These are phyloP conservation scores for Autographa gamma DNA, from an alignment of 2,888 invertebrate species.

Conservation along the genomic window DNA sequence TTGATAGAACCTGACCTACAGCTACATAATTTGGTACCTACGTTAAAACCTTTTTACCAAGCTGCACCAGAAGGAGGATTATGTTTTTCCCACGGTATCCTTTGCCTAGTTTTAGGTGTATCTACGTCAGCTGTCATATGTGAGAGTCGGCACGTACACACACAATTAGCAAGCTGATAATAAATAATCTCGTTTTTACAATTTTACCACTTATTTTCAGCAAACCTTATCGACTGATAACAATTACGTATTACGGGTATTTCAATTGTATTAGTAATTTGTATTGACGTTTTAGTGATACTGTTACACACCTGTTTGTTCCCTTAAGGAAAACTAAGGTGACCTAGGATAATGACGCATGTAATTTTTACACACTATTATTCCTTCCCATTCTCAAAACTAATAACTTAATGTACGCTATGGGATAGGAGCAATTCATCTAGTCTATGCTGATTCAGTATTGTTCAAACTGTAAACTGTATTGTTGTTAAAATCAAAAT, in stretches of 20 bases:
- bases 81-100: neutral
- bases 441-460: too few relatives aligned
- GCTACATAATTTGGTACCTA: too few relatives aligned
- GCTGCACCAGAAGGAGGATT: too few relatives aligned
- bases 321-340: neutral
- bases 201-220: constrained; percentile 43
- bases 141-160: constrained; percentile 53
- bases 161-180: constrained; percentile 46
- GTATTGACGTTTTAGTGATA: neutral
- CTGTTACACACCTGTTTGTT: neutral
- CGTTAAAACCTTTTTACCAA: too few relatives aligned
- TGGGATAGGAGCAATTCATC: too few relatives aligned
- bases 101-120: neutral
- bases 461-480: too few relatives aligned
- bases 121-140: constrained; percentile 39
- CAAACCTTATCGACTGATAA: constrained; percentile 36
- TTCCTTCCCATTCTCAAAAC: too few relatives aligned
- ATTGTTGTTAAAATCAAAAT: too few relatives aligned
- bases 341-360: neutral
- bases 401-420: too few relatives aligned
- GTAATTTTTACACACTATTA: too few relatives aligned
- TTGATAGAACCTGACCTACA: too few relatives aligned
- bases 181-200: constrained; percentile 45
- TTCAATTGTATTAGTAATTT: constrained; percentile 24
- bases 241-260: constrained; percentile 1